phyloP scores from a whole-genome alignment of 2,888 invertebrate genomes.

The Drosophila silvestris region DNA sequence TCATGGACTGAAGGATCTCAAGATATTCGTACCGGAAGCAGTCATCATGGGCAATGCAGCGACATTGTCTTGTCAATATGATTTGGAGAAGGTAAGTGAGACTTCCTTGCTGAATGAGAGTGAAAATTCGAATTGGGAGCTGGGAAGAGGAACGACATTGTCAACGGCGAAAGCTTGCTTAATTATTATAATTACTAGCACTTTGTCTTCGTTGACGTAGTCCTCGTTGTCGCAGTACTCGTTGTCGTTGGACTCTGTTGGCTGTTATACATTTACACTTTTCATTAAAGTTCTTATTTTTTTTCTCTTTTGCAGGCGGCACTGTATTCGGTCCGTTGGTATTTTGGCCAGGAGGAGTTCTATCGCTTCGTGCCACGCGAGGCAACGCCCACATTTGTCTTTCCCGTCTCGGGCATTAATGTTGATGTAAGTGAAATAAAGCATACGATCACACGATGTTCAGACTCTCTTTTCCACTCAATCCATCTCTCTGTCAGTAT shows the following conservation, averaged over 20 bases:
- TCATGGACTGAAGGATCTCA: slow-evolving; percentile 85
- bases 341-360: slow-evolving; percentile 87
- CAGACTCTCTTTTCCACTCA: not conserved
- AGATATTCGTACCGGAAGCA: slow-evolving; percentile 86
- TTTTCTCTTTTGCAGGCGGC: slow-evolving; percentile 79
- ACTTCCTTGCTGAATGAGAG: slow-evolving; percentile 38
- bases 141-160: slow-evolving; percentile 23
- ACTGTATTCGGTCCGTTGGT: slow-evolving; percentile 89
- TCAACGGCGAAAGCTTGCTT: slow-evolving; percentile 63
- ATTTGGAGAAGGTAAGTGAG: slow-evolving; percentile 85
- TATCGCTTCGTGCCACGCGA: slow-evolving; percentile 88
- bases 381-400: slow-evolving; percentile 87
- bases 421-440: slow-evolving; percentile 87
- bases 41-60: slow-evolving; percentile 86
- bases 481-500: not conserved
- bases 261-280: slow-evolving; percentile 46
- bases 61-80: slow-evolving; percentile 85
- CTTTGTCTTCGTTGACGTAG: slow-evolving; percentile 65
- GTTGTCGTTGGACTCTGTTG: slow-evolving; percentile 14
- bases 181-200: slow-evolving; percentile 79
- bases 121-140: slow-evolving; percentile 8
- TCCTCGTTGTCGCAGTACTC: slow-evolving; percentile 17
- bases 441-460: slow-evolving; percentile 24
- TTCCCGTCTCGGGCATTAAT: slow-evolving; percentile 87
- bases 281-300: slow-evolving; percentile 55